Evolutionary conservation across 2,797 vertebrate species (phyloP), one percentile per base, ranked within the genome.

Genomic region (Lateolabrax maculatus): DNA sequence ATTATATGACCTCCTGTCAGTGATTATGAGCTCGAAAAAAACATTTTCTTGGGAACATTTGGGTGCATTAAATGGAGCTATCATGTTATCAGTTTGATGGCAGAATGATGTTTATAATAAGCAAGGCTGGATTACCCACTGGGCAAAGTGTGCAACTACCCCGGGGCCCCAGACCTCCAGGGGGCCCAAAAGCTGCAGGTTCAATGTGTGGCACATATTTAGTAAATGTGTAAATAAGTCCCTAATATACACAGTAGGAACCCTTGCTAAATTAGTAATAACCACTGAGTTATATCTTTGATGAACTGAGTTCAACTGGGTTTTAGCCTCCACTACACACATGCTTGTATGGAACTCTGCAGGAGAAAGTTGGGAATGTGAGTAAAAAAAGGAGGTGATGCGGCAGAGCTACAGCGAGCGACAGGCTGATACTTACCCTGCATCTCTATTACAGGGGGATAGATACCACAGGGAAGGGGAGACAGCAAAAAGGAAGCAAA

Each of bases 391-490:
- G 29, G 27, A 51, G 21, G 48, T 34, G 83, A 74, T 44, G 67
- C 3, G 2, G 71, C 29, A 77, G 49, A 31, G 46, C 68, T 71
- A 75, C 10, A 65, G 78, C 23, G 73, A 80, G 84, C 53, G 68
- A 72, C 25, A 89, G 79, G 76, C 70, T n/a, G 68, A 88, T 93
- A 96, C 95, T 96, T 90, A 96, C 95, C 95, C 92, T 93, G 94
- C 64, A 96, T 92, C 89, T 96, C 95, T 96, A 92, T 86, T 89
- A 90, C 65, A 84, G 83, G 77, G 70, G 69, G 69, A 85, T 71
- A 91, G 75, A 84, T 66, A 81, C 69, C 78, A 87, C 68, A 77
- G 74, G 75, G 61, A 77, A 41, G 71, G 72, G 82, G 81, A 56
- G 75, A 77, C 67, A 75, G 74, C 51, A 80, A 77, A 79, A 81